A percentile compares a stretch with the other conserved stretches of the same genome.
Conservation (phyloP, 2,888 invertebrate genomes). For the Ceramica pisi region DNA sequence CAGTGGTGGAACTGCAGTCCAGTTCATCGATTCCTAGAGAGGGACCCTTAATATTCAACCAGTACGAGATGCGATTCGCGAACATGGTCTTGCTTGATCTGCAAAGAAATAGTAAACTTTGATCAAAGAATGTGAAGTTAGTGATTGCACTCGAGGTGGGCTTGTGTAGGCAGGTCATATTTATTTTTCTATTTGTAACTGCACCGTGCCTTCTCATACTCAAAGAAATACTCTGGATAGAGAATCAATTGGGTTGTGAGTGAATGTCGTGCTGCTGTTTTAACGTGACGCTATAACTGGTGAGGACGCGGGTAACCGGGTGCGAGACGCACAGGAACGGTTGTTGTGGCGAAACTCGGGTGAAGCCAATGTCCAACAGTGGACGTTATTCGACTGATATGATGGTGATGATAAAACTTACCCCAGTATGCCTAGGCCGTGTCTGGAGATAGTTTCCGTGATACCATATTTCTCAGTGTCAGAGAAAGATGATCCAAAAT, state of each 20-base stretch:
- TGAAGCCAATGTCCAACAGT: no score
- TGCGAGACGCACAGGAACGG: no score
- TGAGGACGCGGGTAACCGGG: no score
- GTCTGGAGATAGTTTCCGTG: fast-evolving
- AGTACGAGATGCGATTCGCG: slow-evolving; percentile 70
- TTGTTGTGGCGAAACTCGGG: no score
- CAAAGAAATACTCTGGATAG: not conserved
- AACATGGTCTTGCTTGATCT: slow-evolving; percentile 76
- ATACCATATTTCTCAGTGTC: not conserved
- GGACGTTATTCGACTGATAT: no score
- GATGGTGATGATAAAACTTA: not conserved
- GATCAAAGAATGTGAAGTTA: not conserved
- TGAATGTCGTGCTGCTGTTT: not conserved
- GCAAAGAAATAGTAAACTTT: not conserved
- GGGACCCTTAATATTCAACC: slow-evolving; percentile 82
- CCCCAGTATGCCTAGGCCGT: slow-evolving; percentile 10
- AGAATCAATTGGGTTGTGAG: no score
- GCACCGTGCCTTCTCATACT: not conserved
- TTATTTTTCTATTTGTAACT: not conserved
- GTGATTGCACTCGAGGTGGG: not conserved
- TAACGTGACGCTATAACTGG: not conserved
- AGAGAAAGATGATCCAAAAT: slow-evolving; percentile 19
- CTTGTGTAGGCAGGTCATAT: not conserved
- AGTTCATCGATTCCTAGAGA: slow-evolving; percentile 78
- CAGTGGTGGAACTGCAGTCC: slow-evolving; percentile 78